Percentiles rank a stretch among this genome's conserved stretches.
Evolutionary conservation across 2,113 vertebrate species (phyloP).

Genomic region (Gnathonemus longibarbis): DNA sequence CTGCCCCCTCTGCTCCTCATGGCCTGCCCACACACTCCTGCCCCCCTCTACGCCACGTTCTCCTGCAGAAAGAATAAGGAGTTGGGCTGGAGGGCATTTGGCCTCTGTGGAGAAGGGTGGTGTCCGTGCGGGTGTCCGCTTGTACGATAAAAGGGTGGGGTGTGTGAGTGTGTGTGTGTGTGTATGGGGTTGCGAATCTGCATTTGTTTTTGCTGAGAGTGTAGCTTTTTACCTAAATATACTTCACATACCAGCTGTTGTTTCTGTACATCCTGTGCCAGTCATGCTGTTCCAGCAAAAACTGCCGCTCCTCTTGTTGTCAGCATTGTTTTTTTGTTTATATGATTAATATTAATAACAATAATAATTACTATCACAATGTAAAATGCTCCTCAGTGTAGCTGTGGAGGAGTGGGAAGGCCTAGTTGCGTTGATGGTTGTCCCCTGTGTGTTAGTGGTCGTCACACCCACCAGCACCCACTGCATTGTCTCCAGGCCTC

Average conservation of each 20-base stretch:
- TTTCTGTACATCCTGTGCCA: neutral
- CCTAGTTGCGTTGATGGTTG: neutral
- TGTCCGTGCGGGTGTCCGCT: neutral
- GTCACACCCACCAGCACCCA: neutral
- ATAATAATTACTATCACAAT: neutral
- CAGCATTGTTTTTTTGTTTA: neutral
- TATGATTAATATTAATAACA: neutral
- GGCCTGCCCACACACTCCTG: neutral
- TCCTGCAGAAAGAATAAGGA: neutral
- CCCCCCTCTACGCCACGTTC: neutral
- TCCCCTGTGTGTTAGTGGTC: neutral
- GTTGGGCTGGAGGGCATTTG: neutral
- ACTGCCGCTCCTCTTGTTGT: neutral
- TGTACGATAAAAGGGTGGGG: neutral
- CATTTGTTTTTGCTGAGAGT: neutral
- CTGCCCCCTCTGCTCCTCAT: neutral
- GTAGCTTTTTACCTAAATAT: neutral
- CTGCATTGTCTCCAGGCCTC: neutral
- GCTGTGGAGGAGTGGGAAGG: neutral
- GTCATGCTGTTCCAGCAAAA: neutral
- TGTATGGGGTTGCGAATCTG: neutral
- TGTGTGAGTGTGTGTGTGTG: neutral
- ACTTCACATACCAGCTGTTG: neutral
- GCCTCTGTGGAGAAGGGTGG: neutral
- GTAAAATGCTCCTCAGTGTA: neutral